Evolutionary conservation across 2,113 vertebrate genomes (phyloP).

Genomic region (Gila orcuttii): DNA sequence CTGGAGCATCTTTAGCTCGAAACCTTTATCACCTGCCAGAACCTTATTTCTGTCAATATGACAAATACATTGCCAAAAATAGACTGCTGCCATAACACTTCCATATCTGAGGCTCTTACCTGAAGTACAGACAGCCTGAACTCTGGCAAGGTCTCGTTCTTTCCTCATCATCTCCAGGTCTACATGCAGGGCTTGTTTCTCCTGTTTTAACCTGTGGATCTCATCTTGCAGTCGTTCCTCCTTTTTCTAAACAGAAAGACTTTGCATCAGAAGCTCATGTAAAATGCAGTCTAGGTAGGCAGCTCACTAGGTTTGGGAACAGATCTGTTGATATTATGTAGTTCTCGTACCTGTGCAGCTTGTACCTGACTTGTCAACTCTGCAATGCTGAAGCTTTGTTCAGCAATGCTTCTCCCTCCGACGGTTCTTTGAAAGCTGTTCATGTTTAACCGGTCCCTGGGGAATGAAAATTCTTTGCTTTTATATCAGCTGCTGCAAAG

Average conservation of each 20-base stretch:
- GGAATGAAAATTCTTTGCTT: constrained; percentile 40
- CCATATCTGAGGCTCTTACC: constrained; percentile 68
- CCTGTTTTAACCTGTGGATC: constrained; percentile 80
- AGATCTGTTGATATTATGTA: neutral
- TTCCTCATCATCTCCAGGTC: constrained; percentile 84
- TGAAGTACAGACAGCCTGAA: constrained; percentile 73
- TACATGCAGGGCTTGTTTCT: constrained; percentile 85
- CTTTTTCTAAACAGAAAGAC: constrained; percentile 75
- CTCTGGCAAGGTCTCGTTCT: constrained; percentile 82
- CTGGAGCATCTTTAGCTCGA: constrained; percentile 83
- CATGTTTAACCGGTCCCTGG: constrained; percentile 82
- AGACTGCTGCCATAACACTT: neutral
- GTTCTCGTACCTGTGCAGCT: constrained; percentile 73
- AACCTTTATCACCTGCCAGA: constrained; percentile 79
- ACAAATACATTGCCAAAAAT: neutral
- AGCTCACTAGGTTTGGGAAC: neutral
- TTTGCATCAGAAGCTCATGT: neutral
- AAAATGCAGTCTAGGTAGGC: neutral
- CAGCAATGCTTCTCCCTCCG: constrained; percentile 63
- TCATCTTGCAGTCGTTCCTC: constrained; percentile 81
- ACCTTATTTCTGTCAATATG: neutral
- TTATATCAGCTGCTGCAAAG: neutral
- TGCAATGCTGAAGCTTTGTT: constrained; percentile 73
- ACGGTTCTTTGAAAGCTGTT: constrained; percentile 62
- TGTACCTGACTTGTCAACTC: constrained; percentile 82